These are phyloP conservation scores for Aurelia aurita DNA, from an alignment of 30 jellyfish, hydroid and myxozoan genomes.

Conservation along the genomic window DNA sequence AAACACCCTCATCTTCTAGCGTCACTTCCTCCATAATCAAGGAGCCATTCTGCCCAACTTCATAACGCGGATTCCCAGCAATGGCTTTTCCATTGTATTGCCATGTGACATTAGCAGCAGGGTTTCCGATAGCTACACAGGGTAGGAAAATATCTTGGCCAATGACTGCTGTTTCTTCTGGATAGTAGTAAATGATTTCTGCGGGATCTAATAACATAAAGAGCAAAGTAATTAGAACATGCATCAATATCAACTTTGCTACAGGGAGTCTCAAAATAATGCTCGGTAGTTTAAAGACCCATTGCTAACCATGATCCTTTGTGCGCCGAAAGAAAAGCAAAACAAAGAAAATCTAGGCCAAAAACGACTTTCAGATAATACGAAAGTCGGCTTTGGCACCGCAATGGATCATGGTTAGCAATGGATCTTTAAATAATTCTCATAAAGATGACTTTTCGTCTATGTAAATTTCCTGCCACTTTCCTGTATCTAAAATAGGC, in stretches of 20 bases:
- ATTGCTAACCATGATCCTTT: no score
- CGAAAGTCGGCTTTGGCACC: no score
- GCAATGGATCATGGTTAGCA: no score
- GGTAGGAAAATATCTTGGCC: conserved; percentile 81
- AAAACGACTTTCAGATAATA: no score
- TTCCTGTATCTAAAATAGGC: no score
- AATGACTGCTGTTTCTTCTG: conserved; percentile 58
- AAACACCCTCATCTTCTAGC: conserved; percentile 76
- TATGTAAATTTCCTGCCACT: no score
- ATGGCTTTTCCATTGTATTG: conserved; percentile 54
- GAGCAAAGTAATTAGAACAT: not conserved
- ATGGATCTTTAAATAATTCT: no score
- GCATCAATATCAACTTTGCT: not conserved
- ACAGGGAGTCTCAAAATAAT: no score
- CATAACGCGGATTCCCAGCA: conserved; percentile 26
- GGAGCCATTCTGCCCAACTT: conserved; percentile 86
- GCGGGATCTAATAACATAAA: conserved; percentile 72
- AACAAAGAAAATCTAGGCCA: no score
- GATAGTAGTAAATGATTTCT: conserved; percentile 65
- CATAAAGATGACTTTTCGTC: no score
- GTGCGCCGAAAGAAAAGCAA: no score
- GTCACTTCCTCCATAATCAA: conserved; percentile 64
- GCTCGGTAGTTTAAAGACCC: no score
- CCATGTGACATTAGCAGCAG: conserved; percentile 94
- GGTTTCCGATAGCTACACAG: conserved; percentile 98